Evolutionary conservation across 2,888 invertebrate species (phyloP), one percentile per base, ranked within the genome.

Genomic region (Pyralis farinalis): DNA sequence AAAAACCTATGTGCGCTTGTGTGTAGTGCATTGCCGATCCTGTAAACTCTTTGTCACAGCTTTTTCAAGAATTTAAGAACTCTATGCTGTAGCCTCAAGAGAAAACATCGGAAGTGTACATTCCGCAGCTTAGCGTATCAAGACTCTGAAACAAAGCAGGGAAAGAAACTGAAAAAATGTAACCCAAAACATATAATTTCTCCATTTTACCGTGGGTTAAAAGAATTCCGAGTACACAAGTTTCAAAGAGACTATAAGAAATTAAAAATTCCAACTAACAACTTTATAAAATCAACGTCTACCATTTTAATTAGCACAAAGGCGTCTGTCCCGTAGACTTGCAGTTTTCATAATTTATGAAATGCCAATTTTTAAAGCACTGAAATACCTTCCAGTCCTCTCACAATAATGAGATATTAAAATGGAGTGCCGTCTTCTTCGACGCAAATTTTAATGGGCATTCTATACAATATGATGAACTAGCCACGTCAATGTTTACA

Each of bases 391-490:
- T 27, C 35, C 20, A 22, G 33, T 32, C 32, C 35, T 39, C 27
- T 44, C 36, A 43, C 43, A 46, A 34, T 42, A 47, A 47, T 37
- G 37, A 44, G 37, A 44, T 39, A 44, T 44, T 42, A 42, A 43
- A 47, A 42, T 44, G 42, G 39, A 48, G 45, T 39, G 37, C 16
- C 16, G 16, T 16, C 16, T 16, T 32, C 38, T 35, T 43, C 33
- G 37, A 34, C 36, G 34, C 28, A 31, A 38, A 39, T 40, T 42
- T 44, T 44, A 47, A 48, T 43, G 42, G 40, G 33, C 31, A 31
- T 31, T 31, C 31, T 7, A 12, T 12, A 31, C 2, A 31, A 12
- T 25, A 25, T 25, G 12, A 16, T 32, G 11, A 7, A 22, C 22
- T 22, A 7, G 3, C 3, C n/a, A 1, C 7, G 25, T n/a, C 3